phyloP scores from a whole-genome alignment of 2,888 invertebrate genomes.

The Yponomeuta plumbellus region DNA sequence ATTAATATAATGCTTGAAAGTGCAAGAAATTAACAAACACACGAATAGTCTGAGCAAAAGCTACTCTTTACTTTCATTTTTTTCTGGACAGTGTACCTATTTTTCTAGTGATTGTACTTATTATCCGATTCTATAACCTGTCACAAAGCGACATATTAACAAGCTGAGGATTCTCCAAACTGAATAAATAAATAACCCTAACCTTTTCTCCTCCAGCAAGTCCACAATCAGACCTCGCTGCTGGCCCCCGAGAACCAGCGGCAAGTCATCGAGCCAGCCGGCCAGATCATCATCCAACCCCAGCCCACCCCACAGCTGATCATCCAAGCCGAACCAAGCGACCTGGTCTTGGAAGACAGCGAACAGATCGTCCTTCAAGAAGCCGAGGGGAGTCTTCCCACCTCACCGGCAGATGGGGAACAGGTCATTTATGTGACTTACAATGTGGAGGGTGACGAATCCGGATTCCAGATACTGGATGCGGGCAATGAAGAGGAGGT shows the following conservation, averaged over 20 bases:
- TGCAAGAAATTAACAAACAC: too few species aligned
- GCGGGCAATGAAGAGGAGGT: not conserved
- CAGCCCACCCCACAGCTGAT: not conserved
- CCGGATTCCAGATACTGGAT: slow-evolving; percentile 49
- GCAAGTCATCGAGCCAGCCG: slow-evolving; percentile 17
- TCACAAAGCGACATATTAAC: too few species aligned
- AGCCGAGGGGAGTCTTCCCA: not conserved
- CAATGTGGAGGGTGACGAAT: slow-evolving; percentile 45
- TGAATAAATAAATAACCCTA: too few species aligned
- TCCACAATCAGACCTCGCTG: slow-evolving; percentile 52
- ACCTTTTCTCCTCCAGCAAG: slow-evolving; percentile 34
- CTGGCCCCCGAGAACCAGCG: slow-evolving; percentile 38
- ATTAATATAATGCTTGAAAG: too few species aligned
- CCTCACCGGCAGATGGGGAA: slow-evolving; percentile 29
- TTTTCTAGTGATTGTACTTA: too few species aligned
- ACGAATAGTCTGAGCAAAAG: too few species aligned
- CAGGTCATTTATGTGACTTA: slow-evolving; percentile 66
- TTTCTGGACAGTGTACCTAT: too few species aligned
- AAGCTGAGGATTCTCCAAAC: too few species aligned
- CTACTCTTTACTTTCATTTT: too few species aligned
- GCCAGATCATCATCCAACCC: slow-evolving; percentile 18
- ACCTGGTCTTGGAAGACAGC: not conserved
- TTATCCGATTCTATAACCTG: too few species aligned
- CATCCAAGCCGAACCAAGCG: too few species aligned
- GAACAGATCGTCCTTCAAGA: not conserved